Percentiles rank a stretch among this genome's conserved stretches.
Conservation (phyloP, 1,140 invertebrate species). For the Paraescarpia echinospica region DNA sequence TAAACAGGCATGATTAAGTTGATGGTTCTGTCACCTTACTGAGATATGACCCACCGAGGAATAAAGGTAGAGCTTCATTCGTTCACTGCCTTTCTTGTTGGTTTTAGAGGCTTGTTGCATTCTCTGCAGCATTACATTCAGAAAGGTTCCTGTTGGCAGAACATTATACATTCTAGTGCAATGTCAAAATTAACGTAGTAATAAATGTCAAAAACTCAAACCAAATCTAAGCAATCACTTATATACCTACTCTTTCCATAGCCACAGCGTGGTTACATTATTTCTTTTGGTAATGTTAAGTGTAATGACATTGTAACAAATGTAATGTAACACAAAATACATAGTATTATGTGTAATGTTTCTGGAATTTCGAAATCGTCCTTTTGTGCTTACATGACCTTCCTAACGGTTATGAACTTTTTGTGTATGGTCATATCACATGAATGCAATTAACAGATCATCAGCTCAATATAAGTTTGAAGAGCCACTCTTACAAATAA, state of each 20-base stretch:
- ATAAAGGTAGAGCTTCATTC: background rate
- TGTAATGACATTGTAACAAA: background rate
- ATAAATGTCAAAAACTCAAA: no score
- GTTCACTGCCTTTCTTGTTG: background rate
- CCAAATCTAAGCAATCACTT: no score
- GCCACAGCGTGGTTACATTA: no score
- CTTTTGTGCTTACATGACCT: no score
- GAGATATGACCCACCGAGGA: background rate
- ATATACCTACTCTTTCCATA: no score
- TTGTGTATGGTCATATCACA: no score
- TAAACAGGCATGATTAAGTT: background rate
- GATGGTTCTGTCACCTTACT: background rate
- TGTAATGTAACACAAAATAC: background rate
- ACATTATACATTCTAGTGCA: background rate
- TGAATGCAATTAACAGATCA: background rate
- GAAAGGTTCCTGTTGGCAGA: background rate
- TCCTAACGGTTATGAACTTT: no score
- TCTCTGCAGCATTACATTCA: background rate
- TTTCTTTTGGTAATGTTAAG: background rate
- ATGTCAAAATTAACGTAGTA: background rate
- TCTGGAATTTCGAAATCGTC: no score
- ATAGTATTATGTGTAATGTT: background rate
- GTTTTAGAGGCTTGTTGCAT: background rate
- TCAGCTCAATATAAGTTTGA: background rate
- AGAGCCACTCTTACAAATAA: background rate